A percentile compares a stretch with the other conserved stretches of the same genome.
Evolutionary conservation across 2,888 invertebrate genomes (phyloP).

Genomic region (Lasioglossum morio): DNA sequence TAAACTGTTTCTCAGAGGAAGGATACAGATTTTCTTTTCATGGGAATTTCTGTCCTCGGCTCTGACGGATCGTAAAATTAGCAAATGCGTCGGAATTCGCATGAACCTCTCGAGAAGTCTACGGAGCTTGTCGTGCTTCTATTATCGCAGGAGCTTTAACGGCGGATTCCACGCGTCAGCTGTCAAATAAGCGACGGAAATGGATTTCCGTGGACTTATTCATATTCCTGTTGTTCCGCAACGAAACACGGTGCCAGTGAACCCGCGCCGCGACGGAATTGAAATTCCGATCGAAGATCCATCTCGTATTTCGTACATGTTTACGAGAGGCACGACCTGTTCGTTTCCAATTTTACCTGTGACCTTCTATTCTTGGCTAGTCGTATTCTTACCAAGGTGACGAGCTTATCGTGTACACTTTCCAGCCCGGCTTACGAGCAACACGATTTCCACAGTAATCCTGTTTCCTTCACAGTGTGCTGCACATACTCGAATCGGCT

Average conservation of each 20-base stretch:
- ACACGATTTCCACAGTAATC: background rate
- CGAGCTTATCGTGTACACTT: background rate
- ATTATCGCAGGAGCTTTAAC: background rate
- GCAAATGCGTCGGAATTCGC: background rate
- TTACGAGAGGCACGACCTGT: conserved; percentile 5
- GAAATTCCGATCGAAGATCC: conserved; percentile 41
- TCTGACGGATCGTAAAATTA: background rate
- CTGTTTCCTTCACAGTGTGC: background rate
- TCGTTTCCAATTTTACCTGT: background rate
- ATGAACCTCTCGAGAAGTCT: background rate
- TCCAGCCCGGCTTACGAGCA: background rate
- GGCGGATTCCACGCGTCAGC: background rate
- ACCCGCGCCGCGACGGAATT: conserved; percentile 15
- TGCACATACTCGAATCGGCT: background rate
- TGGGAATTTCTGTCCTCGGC: background rate
- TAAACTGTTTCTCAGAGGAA: too few relatives aligned
- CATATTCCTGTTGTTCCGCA: conserved; percentile 26
- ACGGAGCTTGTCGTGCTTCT: background rate
- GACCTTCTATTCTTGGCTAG: background rate
- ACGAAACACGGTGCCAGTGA: conserved; percentile 9
- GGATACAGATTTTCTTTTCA: background rate
- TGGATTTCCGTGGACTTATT: conserved; percentile 35
- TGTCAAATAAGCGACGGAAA: conserved; percentile 32
- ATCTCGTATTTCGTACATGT: conserved; percentile 19
- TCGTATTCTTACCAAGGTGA: conserved; percentile 7